Percentiles rank a stretch among this genome's conserved stretches.
These are phyloP conservation scores for Lydus trimaculatus DNA, from an alignment of 2,888 invertebrate genomes.

Conservation along the genomic window DNA sequence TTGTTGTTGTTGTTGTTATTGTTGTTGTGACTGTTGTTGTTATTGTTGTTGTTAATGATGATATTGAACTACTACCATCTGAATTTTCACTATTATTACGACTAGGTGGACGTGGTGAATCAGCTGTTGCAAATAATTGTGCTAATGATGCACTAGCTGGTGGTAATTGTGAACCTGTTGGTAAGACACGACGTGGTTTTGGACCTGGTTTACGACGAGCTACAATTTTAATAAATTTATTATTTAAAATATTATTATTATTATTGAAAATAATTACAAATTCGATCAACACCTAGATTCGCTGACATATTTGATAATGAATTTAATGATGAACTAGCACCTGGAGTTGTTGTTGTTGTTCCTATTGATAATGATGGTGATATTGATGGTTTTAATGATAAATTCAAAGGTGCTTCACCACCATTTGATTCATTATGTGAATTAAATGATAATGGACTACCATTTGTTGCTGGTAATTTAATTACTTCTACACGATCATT, in stretches of 20 bases:
- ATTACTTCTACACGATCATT: conserved; percentile 83
- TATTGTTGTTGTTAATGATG: conserved; percentile 48
- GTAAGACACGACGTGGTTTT: conserved; percentile 68
- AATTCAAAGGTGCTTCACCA: conserved; percentile 82
- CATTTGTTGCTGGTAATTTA: conserved; percentile 74
- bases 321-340: conserved; percentile 64
- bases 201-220: conserved; percentile 80
- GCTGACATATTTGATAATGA: conserved; percentile 67
- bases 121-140: conserved; percentile 67
- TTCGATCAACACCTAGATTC: conserved; percentile 62
- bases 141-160: conserved; percentile 64
- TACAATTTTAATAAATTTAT: conserved; percentile 45
- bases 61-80: conserved; percentile 52
- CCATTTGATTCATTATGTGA: conserved; percentile 64
- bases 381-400: conserved; percentile 76
- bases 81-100: conserved; percentile 53
- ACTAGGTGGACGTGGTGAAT: conserved; percentile 67
- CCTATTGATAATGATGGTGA: conserved; percentile 78
- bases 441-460: conserved; percentile 54
- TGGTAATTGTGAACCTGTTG: conserved; percentile 61
- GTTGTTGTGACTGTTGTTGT: conserved; percentile 41
- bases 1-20: conserved; percentile 36
- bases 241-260: neutral
- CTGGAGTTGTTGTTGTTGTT: conserved; percentile 52
- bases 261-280: conserved; percentile 59